Percentiles rank a stretch among this genome's conserved stretches.
Evolutionary conservation across 2,113 vertebrate species (phyloP).

Genomic region (Macquaria australasica): DNA sequence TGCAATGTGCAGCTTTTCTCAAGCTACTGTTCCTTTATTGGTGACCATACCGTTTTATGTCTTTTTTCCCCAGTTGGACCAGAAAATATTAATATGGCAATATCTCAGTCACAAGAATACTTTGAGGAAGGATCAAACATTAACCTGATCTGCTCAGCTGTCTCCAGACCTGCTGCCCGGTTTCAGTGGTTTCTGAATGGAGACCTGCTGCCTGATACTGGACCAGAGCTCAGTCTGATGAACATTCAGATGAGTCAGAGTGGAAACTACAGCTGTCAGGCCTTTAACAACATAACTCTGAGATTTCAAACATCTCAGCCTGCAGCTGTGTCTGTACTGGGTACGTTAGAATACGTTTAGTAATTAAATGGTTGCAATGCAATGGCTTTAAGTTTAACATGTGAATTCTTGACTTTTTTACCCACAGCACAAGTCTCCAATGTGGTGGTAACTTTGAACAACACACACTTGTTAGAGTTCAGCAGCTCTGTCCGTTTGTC

Average conservation of each 20-base stretch:
- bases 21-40: not conserved
- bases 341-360: slow-evolving; percentile 27
- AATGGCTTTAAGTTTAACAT: not conserved
- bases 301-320: slow-evolving; percentile 40
- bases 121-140: slow-evolving; percentile 60
- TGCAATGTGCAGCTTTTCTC: not conserved
- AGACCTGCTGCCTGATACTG: slow-evolving; percentile 20
- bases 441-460: slow-evolving; percentile 13
- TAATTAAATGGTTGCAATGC: not conserved
- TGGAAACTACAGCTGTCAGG: slow-evolving; percentile 66
- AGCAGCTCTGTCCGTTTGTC: slow-evolving; percentile 42
- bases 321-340: slow-evolving; percentile 41
- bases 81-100: slow-evolving; percentile 44
- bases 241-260: slow-evolving; percentile 63
- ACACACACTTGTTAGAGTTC: slow-evolving; percentile 54
- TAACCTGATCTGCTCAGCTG: slow-evolving; percentile 63
- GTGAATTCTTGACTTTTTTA: not conserved
- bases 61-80: slow-evolving; percentile 35
- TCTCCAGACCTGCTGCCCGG: not conserved
- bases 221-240: slow-evolving; percentile 53
- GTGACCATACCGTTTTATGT: not conserved
- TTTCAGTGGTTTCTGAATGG: slow-evolving; percentile 63
- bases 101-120: slow-evolving; percentile 29
- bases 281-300: slow-evolving; percentile 56
- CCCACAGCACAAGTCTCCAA: slow-evolving; percentile 45